A percentile compares a stretch with the other conserved stretches of the same genome.
These are phyloP conservation scores for Dromas ardeola DNA, from an alignment of 2,113 vertebrate species.

Conservation along the genomic window DNA sequence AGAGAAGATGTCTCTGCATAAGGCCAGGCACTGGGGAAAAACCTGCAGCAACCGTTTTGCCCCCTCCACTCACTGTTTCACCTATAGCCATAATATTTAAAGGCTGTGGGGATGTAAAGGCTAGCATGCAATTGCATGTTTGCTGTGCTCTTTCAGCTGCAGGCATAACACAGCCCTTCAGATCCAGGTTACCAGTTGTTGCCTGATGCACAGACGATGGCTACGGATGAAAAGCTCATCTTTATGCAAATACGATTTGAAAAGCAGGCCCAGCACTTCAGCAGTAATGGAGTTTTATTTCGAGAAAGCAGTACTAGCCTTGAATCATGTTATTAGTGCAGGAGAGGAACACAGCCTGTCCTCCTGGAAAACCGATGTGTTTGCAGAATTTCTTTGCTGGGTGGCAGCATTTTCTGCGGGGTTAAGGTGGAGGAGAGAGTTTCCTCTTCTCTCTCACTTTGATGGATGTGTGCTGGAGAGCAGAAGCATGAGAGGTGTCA, in stretches of 20 bases:
- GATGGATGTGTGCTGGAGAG: constrained; percentile 3
- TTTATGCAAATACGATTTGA: background rate
- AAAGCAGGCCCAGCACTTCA: background rate
- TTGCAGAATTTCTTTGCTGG: constrained; percentile 15
- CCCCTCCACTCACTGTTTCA: background rate
- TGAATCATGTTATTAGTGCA: background rate
- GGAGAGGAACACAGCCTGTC: background rate
- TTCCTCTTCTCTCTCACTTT: background rate
- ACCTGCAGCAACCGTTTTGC: background rate
- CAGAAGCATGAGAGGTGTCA: background rate
- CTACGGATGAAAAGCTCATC: background rate
- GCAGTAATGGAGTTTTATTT: background rate
- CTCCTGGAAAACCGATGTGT: background rate
- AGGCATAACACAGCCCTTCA: background rate
- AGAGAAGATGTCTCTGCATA: background rate
- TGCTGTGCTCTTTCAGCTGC: background rate
- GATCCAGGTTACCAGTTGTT: background rate
- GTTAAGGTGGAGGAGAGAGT: background rate
- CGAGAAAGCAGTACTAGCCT: background rate
- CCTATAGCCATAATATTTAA: fast-evolving
- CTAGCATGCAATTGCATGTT: background rate
- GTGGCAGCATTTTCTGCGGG: background rate
- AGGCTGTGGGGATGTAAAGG: background rate
- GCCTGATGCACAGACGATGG: background rate
- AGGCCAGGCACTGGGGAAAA: background rate